phyloP scores from a whole-genome alignment of 2,113 vertebrate genomes.

The Siniperca chuatsi region DNA sequence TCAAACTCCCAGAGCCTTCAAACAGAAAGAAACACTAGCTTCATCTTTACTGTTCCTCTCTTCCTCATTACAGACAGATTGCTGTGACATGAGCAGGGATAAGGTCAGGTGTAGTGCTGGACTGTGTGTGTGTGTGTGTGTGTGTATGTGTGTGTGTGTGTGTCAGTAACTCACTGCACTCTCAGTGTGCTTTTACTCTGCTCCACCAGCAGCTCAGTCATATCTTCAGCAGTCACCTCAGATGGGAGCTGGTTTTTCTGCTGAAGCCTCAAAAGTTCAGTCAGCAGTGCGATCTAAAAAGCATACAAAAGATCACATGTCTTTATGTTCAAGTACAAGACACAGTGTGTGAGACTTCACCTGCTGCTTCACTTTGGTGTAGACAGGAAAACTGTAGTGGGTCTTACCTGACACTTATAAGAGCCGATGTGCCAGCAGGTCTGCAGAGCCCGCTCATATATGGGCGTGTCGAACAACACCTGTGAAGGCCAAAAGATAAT shows the following conservation, averaged over 20 bases:
- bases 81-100: neutral
- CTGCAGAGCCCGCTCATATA: neutral
- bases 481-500: too few relatives aligned
- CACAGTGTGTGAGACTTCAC: neutral
- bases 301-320: too few relatives aligned
- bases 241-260: neutral
- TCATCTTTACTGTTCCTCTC: neutral
- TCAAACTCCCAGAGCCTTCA: constrained; percentile 20
- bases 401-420: neutral
- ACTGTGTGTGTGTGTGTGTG: neutral
- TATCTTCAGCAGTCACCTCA: neutral
- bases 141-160: neutral
- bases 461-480: too few relatives aligned
- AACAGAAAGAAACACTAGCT: neutral
- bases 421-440: constrained; percentile 5
- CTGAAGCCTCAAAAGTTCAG: neutral
- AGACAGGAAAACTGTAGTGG: neutral
- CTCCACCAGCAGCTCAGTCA: neutral
- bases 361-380: neutral
- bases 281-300: too few relatives aligned
- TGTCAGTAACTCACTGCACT: neutral
- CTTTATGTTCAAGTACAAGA: neutral
- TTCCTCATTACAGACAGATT: neutral
- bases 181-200: neutral
- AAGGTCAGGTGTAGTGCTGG: neutral